Evolutionary conservation across 2,113 vertebrate species (phyloP).

Genomic region (Pycnonotus jocosus): DNA sequence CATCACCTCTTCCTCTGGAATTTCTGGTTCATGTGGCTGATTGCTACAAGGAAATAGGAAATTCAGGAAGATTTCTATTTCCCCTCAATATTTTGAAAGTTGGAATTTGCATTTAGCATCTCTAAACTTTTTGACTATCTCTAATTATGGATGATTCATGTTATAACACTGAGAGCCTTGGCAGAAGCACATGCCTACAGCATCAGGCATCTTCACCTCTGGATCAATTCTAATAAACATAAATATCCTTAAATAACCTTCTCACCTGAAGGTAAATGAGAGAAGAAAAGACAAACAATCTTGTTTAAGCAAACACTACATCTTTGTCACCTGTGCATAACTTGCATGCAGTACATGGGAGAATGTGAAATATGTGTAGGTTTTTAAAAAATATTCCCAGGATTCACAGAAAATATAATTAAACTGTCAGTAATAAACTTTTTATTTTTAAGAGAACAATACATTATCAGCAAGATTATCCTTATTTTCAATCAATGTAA

Average conservation of each 20-base stretch:
- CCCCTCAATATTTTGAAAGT: no score
- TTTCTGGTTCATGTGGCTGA: no score
- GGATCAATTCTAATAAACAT: not conserved
- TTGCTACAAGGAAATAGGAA: no score
- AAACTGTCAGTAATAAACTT: not conserved
- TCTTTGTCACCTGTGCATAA: not conserved
- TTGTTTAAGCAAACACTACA: not conserved
- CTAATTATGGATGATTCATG: not conserved
- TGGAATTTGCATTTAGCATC: no score
- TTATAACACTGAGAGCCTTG: not conserved
- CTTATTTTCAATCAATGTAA: not conserved
- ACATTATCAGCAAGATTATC: not conserved
- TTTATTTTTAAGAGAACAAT: not conserved
- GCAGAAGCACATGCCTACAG: not conserved
- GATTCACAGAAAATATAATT: not conserved
- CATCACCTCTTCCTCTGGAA: no score
- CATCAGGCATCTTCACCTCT: not conserved
- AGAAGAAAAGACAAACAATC: not conserved
- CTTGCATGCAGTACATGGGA: not conserved
- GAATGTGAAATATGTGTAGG: rapidly evolving
- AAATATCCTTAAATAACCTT: not conserved
- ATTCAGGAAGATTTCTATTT: no score
- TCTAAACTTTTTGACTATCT: no score
- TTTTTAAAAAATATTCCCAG: not conserved
- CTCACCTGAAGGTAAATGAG: not conserved